Percentiles rank a stretch among this genome's conserved stretches.
Conservation (phyloP, 2,797 vertebrate genomes). For the Syngnathus rostellatus region DNA sequence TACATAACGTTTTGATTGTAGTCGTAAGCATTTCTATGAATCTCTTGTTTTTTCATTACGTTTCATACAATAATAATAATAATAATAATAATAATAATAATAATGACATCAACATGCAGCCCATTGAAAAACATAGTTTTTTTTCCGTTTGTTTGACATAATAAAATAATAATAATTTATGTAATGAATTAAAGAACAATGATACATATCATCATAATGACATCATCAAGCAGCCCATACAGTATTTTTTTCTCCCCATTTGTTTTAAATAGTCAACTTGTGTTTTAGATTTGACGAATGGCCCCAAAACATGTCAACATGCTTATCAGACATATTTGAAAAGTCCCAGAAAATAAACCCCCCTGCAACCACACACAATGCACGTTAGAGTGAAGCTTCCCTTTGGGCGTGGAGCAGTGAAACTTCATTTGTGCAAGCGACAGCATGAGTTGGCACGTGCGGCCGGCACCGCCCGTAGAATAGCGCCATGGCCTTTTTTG, state of each 20-base stretch:
- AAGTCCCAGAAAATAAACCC: not conserved
- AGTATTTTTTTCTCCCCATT: not conserved
- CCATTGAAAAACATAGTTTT: no score
- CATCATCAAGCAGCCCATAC: not conserved
- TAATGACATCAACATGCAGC: no score
- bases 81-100: no score
- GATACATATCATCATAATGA: not conserved
- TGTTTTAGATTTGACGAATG: not conserved
- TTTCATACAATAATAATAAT: no score
- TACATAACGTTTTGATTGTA: not conserved
- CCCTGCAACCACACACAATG: no score
- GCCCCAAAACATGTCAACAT: not conserved
- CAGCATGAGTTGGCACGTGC: slow-evolving; percentile 47
- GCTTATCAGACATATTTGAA: not conserved
- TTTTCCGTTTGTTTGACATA: no score
- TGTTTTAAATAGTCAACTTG: not conserved
- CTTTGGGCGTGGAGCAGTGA: slow-evolving; percentile 55
- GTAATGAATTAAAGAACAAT: not conserved
- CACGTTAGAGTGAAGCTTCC: slow-evolving; percentile 26
- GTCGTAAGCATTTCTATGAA: no score
- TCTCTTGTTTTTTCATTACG: no score
- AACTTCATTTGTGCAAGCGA: slow-evolving; percentile 30
- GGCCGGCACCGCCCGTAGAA: slow-evolving; percentile 52
- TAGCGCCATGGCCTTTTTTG: slow-evolving; percentile 57
- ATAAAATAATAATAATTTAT: no score